Base-by-base conservation (phyloP, 2,888 invertebrate genomes). In the Cylindroiulus punctatus region DNA sequence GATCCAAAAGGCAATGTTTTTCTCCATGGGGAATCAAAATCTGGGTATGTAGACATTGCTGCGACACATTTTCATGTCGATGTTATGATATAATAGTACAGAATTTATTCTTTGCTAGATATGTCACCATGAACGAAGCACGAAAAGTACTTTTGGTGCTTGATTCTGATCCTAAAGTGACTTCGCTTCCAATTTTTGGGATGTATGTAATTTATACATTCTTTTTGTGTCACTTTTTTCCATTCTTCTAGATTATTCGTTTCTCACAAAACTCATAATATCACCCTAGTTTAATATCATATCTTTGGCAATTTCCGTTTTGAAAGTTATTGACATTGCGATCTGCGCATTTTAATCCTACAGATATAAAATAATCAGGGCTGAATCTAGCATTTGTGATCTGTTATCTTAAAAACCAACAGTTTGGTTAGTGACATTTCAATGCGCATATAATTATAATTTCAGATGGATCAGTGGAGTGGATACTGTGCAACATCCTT, bases 401-500 rank as follows among this genome's bases (percentile, higher is more conserved):
- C n/a, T n/a, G n/a, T n/a, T n/a, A n/a, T n/a, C n/a, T n/a, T n/a
- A n/a, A n/a, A n/a, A n/a, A n/a, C n/a, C n/a, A n/a, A n/a, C n/a
- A 7, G 40, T 40, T 40, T 40, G 40, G 8, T 40, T 40, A 40
- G 5, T 40, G 8, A 7, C 40, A 40, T 7, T 40, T 40, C 40
- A 40, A 7, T 40, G 40, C 5, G 8, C 40, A 8, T 65, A 12
- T 57, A 0, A 26, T 86, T 22, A 19, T 22, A 5, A 40, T 65
- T 85, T 22, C 85, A 85, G 86, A 42, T 86, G 85, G 84, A 81
- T 86, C 42, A 42, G 85, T 52, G 86, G 86, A n/a, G 57, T 86
- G 19, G 42, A 52, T 4, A 14, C 42, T 0, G 36, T 84, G 40
- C n/a, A n/a, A 19, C 26, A 86, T 57, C 76, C 85, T n/a, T 86